Evolutionary conservation across 2,797 vertebrate species (phyloP).

Genomic region (Crenuchus spilurus): DNA sequence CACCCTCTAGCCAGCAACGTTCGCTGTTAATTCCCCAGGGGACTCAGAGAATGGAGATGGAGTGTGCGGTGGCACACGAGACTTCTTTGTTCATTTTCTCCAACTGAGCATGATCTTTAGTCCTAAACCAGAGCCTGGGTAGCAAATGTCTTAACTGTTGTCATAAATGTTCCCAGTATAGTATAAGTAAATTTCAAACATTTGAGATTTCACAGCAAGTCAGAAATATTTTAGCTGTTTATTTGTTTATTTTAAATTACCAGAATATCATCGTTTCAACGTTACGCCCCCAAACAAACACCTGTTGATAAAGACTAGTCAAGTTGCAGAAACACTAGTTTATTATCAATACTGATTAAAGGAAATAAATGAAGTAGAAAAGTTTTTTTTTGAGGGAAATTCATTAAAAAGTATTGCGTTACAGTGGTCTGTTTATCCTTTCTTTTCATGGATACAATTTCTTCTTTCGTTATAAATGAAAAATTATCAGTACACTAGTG

Average conservation of each 20-base stretch:
- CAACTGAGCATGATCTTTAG: not conserved
- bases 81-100: conserved; percentile 27
- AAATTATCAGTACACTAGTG: too few species aligned
- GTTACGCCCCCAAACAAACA: not conserved
- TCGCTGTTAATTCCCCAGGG: conserved; percentile 32
- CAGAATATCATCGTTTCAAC: not conserved
- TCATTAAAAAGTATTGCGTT: too few species aligned
- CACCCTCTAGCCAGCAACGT: conserved; percentile 13
- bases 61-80: conserved; percentile 38
- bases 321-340: too few species aligned
- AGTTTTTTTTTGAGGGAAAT: too few species aligned
- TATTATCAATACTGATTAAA: too few species aligned
- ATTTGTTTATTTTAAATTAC: not conserved
- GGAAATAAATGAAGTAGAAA: too few species aligned
- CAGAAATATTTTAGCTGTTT: too few species aligned
- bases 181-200: too few species aligned
- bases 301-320: conserved; percentile 4
- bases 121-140: not conserved
- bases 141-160: not conserved
- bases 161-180: not conserved
- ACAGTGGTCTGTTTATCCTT: too few species aligned
- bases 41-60: conserved; percentile 3
- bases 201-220: too few species aligned
- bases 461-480: too few species aligned
- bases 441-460: too few species aligned